Base-by-base conservation (phyloP, 2,113 vertebrate species). In the Syngnathus scovelli region DNA sequence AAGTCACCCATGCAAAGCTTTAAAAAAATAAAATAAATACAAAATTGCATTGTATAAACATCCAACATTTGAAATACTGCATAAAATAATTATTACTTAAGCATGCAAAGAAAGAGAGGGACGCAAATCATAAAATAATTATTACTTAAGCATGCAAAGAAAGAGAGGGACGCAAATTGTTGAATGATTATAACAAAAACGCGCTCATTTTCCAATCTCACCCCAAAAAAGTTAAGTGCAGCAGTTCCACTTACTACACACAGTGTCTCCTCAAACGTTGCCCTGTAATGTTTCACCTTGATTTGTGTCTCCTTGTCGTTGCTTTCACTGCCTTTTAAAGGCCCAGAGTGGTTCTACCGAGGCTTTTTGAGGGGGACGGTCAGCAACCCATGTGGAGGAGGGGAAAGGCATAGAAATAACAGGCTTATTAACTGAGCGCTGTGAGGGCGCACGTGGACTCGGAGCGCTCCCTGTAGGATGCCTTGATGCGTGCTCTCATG, bases 401-500 rank as follows among this genome's bases (percentile, higher is more conserved):
- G 46, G 41, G 12, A 15, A 66, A 77, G 66, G 65, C 64, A 79
- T 68, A 59, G 64, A 83, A 81, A 77, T 79, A 79, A 83, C 48
- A 36, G 66, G 63, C 46, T 36, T 37, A 36, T 33, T 75, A 36
- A 71, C 49, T 63, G 60, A 33, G 6, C 10, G 63, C 46, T 39
- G 60, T 6, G 18, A 58, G 43, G 61, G 21, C 19, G 54, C 21
- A 4, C 55, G 33, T 70, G 63, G 79, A 66, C 33, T 75, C 67
- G 76, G 75, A 83, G 89, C 87, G 66, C 88, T 87, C 11, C 85
- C 90, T 90, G 65, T 67, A 69, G 12, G 75, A 8, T 15, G 54
- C 49, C 5, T 36, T 6, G 54, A n/a, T 1, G 74, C 23, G 61
- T 5, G 12, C 12, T 13, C 6, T 15, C 54, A 27, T 27, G 12